These are phyloP conservation scores for Zootermopsis nevadensis DNA, from an alignment of 2,888 invertebrate genomes.

Conservation along the genomic window DNA sequence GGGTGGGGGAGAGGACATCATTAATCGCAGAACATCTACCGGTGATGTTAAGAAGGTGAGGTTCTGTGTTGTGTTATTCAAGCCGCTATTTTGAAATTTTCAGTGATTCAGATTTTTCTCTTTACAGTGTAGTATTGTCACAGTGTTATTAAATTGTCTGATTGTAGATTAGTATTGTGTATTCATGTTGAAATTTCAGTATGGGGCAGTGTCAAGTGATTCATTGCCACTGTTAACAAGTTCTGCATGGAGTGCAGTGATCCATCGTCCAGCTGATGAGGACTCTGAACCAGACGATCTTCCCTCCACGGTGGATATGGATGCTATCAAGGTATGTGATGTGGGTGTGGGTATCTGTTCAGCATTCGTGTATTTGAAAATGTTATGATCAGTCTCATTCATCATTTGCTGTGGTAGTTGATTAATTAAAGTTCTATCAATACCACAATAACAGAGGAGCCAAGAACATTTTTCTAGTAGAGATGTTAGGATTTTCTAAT, in stretches of 20 bases:
- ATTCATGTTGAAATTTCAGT: constrained; percentile 43
- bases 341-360: no score
- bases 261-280: constrained; percentile 59
- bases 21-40: constrained; percentile 47
- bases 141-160: no score
- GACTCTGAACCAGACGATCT: constrained; percentile 73
- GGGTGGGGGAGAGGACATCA: constrained; percentile 52
- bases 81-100: not conserved
- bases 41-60: constrained; percentile 54
- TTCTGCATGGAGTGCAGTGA: constrained; percentile 60
- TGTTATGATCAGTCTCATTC: no score
- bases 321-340: constrained; percentile 68
- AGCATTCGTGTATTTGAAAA: no score
- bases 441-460: no score
- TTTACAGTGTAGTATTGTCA: no score
- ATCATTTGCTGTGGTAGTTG: no score
- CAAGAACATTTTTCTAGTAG: no score
- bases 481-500: no score
- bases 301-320: constrained; percentile 75
- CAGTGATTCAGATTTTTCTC: no score
- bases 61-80: not conserved
- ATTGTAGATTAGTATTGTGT: not conserved
- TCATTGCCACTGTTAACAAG: constrained; percentile 56
- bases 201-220: constrained; percentile 46
- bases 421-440: no score